phyloP scores from a whole-genome alignment of 2,888 invertebrate genomes.

The Palloptera scutellata region DNA sequence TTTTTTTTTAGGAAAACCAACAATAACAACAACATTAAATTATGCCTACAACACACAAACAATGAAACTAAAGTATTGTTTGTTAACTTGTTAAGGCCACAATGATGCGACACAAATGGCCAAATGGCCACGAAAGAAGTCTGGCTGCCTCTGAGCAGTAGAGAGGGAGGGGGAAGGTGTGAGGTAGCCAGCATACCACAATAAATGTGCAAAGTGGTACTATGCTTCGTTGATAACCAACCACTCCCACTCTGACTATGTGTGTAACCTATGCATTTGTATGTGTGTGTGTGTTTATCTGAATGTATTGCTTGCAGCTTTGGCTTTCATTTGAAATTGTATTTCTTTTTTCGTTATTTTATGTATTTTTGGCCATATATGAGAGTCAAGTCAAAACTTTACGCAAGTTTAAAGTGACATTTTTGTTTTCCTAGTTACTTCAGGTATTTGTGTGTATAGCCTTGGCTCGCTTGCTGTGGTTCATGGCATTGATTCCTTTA shows the following conservation, averaged over 20 bases:
- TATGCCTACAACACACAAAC: background rate
- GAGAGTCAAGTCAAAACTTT: background rate
- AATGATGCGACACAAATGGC: background rate
- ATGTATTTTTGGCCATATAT: no score
- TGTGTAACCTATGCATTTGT: background rate
- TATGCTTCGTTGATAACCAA: slow-evolving; percentile 11
- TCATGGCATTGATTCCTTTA: slow-evolving; percentile 12
- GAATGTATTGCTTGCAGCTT: background rate
- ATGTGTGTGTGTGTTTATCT: background rate
- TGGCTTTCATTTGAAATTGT: background rate
- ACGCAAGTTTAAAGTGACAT: slow-evolving; percentile 13
- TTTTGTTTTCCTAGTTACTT: slow-evolving; percentile 1
- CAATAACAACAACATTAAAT: slow-evolving; percentile 1
- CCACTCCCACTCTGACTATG: slow-evolving; percentile 39
- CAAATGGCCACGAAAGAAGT: background rate
- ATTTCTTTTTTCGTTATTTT: no score
- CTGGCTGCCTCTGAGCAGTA: no score
- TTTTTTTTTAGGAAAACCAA: background rate
- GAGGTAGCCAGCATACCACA: background rate
- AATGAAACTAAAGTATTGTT: slow-evolving; percentile 3
- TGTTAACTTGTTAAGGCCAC: slow-evolving; percentile 29
- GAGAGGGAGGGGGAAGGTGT: no score
- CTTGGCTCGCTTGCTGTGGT: slow-evolving; percentile 2
- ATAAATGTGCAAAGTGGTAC: slow-evolving; percentile 7
- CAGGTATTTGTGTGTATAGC: background rate